Conservation (phyloP, 1,140 invertebrate species). For the Drosophila lacteicornis region DNA sequence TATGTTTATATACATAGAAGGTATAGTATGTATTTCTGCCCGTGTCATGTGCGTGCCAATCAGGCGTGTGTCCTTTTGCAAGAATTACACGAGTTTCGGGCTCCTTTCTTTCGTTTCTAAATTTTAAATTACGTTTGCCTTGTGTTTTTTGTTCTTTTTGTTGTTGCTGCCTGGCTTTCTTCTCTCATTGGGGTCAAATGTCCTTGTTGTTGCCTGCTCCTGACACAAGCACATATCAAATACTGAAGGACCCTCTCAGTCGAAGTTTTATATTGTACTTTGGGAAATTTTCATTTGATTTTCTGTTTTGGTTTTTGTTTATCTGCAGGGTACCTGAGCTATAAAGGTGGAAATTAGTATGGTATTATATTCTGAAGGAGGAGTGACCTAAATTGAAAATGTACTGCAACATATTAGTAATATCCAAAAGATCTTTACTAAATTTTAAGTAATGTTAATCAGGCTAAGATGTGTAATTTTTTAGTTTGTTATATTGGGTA, state of each 20-base stretch:
- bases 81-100: conserved; percentile 22
- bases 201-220: conserved; percentile 21
- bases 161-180: conserved; percentile 8
- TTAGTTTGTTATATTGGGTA: no score
- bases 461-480: no score
- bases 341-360: no score
- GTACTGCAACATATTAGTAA: no score
- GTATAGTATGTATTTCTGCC: conserved; percentile 25
- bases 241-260: conserved; percentile 13
- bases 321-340: not conserved
- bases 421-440: no score
- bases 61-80: conserved; percentile 74
- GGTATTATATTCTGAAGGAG: not conserved
- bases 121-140: conserved; percentile 77
- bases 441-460: no score
- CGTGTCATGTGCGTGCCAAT: conserved; percentile 70
- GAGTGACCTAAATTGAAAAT: no score
- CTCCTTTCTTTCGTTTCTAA: conserved; percentile 59
- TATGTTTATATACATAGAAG: not conserved
- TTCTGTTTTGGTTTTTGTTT: conserved; percentile 19
- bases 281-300: conserved; percentile 55
- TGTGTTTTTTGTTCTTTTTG: conserved; percentile 33
- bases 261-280: conserved; percentile 59
- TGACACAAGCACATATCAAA: conserved; percentile 38
- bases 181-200: conserved; percentile 1